Evolutionary conservation across 2,113 vertebrate genomes (phyloP).

Genomic region (cattle (Bos taurus)): ARS-UCD2.0 NC_037336.1:71093501-71094000

Average conservation of each 20-base stretch:
- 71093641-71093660: constrained; percentile 95
- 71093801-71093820: constrained; percentile 76
- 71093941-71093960: constrained; percentile 3
- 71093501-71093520: constrained; percentile 69
- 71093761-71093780: constrained; percentile 71
- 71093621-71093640: constrained; percentile 83
- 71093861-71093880: constrained; percentile 46
- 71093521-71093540: constrained; percentile 58
- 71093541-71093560: constrained; percentile 78
- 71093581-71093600: constrained; percentile 82
- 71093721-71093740: constrained; percentile 80
- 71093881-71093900: constrained; percentile 39
- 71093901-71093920: not conserved
- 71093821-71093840: constrained; percentile 81
- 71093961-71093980: not conserved
- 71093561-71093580: constrained; percentile 63
- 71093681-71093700: constrained; percentile 76
- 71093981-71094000: not conserved
- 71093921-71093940: not conserved
- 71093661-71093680: constrained; percentile 82
- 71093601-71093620: constrained; percentile 88
- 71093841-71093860: constrained; percentile 52
- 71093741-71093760: constrained; percentile 77
- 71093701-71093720: constrained; percentile 70
- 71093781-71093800: constrained; percentile 76